Evolutionary conservation across 2,888 invertebrate species (phyloP), one percentile per base, ranked within the genome.

Genomic region (Myathropa florea): DNA sequence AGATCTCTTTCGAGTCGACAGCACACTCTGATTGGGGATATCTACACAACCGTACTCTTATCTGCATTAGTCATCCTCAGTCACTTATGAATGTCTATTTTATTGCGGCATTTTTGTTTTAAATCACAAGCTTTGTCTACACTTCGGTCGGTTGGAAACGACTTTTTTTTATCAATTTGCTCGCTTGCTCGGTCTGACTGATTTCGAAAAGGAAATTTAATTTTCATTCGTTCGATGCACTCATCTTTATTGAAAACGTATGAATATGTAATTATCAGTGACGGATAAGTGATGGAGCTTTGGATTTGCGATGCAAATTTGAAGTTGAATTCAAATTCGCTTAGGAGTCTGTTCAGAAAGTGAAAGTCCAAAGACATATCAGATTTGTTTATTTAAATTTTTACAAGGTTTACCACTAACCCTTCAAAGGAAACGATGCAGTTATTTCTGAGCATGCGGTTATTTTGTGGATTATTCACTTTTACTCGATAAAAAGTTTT

Each of bases 1-100:
- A 39, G 21, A 61, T 72, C 28, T 23, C 33, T 3, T 36, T 71
- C 21, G 30, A 23, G 57, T 39, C 46, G 39, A 39, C 10, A 9
- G 39, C 46, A 57, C 26, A n/a, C 23, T 10, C 14, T 18, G 36
- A 12, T 3, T 36, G 14, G 21, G n/a, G n/a, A n/a, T 33, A 72
- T 46, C 28, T 46, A 55, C 28, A 65, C 46, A 46, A 28, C 57
- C 65, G 36, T 39, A 23, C 18, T 76, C 60, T 67, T 72, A 72
- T 60, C 72, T 24, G 24, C 60, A 68, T 77, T 46, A 61, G 67
- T 77, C 76, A 76, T 68, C 67, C 14, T n/a, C 59, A 7, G 28
- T 26, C 59, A 2, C 21, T 18, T 23, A 46, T 46, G 59, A 30
- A 21, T 46, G 18, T 46, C 46, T 18, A 33, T 33, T 21, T 61